phyloP scores from a whole-genome alignment of 2,888 invertebrate genomes.

The Mimachlamys varia region DNA sequence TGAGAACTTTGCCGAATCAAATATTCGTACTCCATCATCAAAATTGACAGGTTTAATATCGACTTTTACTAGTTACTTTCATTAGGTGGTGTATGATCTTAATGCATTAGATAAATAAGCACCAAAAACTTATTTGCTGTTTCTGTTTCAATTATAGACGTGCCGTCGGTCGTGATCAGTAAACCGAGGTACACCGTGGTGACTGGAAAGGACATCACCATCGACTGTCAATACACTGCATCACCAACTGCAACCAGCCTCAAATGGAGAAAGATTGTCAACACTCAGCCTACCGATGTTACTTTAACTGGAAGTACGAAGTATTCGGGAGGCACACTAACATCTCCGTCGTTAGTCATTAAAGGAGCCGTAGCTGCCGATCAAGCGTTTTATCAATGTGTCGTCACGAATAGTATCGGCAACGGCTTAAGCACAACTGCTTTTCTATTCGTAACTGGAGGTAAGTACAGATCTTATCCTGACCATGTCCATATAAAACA shows the following conservation, averaged over 20 bases:
- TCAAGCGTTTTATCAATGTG: neutral
- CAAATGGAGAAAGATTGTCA: conserved; percentile 2
- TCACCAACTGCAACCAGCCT: neutral
- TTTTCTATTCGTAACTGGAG: neutral
- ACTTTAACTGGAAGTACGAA: neutral
- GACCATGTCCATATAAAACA: neutral
- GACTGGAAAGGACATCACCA: neutral
- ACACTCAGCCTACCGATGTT: neutral
- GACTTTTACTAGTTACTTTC: no score
- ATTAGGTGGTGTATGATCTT: no score
- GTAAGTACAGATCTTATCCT: neutral
- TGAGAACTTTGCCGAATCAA: no score
- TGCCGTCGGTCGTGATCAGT: neutral
- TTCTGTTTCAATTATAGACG: neutral
- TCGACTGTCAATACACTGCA: neutral
- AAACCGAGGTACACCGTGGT: neutral
- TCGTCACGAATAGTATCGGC: neutral
- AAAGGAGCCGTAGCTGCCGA: neutral
- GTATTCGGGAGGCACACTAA: neutral
- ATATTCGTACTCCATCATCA: no score
- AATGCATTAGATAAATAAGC: no score
- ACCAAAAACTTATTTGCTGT: no score
- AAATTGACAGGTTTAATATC: no score
- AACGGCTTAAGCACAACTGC: neutral
- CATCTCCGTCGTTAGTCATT: neutral